These are phyloP conservation scores for Oxytorus armatus DNA, from an alignment of 2,888 invertebrate species.

Conservation along the genomic window DNA sequence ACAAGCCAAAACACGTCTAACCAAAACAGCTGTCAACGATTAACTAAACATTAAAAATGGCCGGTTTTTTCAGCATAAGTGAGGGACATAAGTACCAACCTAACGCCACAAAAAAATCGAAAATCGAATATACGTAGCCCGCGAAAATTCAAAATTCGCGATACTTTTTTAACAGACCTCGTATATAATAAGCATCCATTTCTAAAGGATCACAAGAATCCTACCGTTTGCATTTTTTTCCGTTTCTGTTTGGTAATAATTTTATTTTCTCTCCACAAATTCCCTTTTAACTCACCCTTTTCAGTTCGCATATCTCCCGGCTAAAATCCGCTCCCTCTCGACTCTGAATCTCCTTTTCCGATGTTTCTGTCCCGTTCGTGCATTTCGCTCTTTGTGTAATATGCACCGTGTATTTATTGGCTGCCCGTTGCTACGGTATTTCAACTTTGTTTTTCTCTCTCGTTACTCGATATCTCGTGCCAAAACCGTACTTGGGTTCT, in stretches of 20 bases:
- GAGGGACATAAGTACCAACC: too few species aligned
- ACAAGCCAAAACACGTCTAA: too few species aligned
- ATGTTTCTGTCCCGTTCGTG: conserved; percentile 21
- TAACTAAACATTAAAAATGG: too few species aligned
- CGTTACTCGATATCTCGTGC: conserved; percentile 41
- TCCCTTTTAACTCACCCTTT: conserved; percentile 9
- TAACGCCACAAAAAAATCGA: too few species aligned
- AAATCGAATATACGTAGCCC: too few species aligned
- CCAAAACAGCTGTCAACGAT: too few species aligned
- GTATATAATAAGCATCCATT: too few species aligned
- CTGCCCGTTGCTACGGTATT: conserved; percentile 32
- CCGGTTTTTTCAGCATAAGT: too few species aligned
- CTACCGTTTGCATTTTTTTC: neutral
- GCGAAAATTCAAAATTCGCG: conserved; percentile 19
- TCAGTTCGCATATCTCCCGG: conserved; percentile 28
- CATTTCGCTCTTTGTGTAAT: conserved; percentile 10
- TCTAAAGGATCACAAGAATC: conserved; percentile 11
- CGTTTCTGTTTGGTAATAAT: neutral
- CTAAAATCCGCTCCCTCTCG: conserved; percentile 9
- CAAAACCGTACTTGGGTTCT: conserved; percentile 52
- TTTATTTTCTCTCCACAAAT: conserved; percentile 14
- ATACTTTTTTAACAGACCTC: too few species aligned
- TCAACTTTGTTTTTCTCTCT: conserved; percentile 58
- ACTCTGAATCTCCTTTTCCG: conserved; percentile 31
- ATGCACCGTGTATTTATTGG: conserved; percentile 41